Conservation (phyloP, 2,888 invertebrate species). For the Oscheius myriophilus region DNA sequence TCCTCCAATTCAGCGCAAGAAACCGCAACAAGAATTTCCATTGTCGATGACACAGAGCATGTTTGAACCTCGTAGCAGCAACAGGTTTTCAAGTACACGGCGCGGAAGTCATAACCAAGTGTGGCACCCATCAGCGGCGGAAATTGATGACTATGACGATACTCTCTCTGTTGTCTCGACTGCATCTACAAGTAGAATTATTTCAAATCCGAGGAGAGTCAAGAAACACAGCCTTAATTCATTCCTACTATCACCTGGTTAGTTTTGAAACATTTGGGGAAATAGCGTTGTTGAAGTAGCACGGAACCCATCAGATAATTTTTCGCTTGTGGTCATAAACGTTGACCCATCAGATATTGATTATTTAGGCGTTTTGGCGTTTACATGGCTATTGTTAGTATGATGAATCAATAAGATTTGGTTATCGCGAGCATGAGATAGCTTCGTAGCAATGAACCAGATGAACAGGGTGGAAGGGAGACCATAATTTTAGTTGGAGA, state of each 20-base stretch:
- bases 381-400: no score
- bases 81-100: neutral
- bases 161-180: constrained; percentile 43
- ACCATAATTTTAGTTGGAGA: neutral
- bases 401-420: no score
- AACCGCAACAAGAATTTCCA: neutral
- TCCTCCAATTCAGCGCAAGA: constrained; percentile 35
- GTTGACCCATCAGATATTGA: no score
- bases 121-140: constrained; percentile 39
- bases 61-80: constrained; percentile 32
- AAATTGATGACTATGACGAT: constrained; percentile 46
- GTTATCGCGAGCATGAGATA: no score
- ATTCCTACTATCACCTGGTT: constrained; percentile 31
- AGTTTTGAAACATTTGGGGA: constrained; percentile 10
- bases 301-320: no score
- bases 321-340: no score
- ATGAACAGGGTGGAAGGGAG: neutral
- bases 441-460: no score
- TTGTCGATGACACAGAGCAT: constrained; percentile 48
- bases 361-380: no score
- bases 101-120: constrained; percentile 31
- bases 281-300: no score
- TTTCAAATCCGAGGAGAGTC: constrained; percentile 27
- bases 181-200: constrained; percentile 40
- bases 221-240: constrained; percentile 29